Evolutionary conservation across 2,797 vertebrate species (phyloP), one percentile per base, ranked within the genome.

Genomic region (Avahi laniger): DNA sequence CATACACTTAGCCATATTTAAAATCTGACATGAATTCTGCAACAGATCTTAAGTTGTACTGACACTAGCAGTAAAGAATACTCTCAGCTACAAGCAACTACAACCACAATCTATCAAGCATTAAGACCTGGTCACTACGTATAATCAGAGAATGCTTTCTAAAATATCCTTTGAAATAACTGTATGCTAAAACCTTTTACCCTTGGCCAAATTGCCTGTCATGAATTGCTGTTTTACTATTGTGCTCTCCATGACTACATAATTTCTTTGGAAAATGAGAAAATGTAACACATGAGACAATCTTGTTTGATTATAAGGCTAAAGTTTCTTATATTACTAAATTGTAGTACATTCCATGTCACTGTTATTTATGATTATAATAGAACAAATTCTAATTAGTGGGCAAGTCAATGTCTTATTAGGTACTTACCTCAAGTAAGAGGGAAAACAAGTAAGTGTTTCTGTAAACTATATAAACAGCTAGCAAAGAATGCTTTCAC

Each of bases 111-210:
- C 30, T 61, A 75, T 35, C 43, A 82, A 63, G 46, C 59, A 93
- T 24, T 65, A 92, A 79, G 72, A 93, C 28, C 2, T 91, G 20
- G 18, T 24, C 54, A 73, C 14, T 59, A 48, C 18, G 24, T 22
- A 38, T 15, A 89, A 85, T 52, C 72, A 94, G 15, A 83, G 33
- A 48, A 93, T 63, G 41, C 82, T 93, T 93, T 85, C 54, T 59
- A 93, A 95, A 97, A 76, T 87, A 33, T 72, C 41, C 50, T 72
- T 87, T 88, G 59, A 90, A 96, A 61, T 91, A 82, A 88, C 22
- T 73, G 1, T 52, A 54, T 14, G 24, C 9, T 76, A 78, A 67
- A 81, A 43, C 52, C 12, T 90, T 94, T 90, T 65, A 84, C 0
- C 3, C 26, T 91, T 87, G 52, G 65, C 3, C 59, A 83, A 52